Evolutionary conservation across 1,140 invertebrate genomes (phyloP), one percentile per base, ranked within the genome.

Genomic region (Zaprionus davidi): DNA sequence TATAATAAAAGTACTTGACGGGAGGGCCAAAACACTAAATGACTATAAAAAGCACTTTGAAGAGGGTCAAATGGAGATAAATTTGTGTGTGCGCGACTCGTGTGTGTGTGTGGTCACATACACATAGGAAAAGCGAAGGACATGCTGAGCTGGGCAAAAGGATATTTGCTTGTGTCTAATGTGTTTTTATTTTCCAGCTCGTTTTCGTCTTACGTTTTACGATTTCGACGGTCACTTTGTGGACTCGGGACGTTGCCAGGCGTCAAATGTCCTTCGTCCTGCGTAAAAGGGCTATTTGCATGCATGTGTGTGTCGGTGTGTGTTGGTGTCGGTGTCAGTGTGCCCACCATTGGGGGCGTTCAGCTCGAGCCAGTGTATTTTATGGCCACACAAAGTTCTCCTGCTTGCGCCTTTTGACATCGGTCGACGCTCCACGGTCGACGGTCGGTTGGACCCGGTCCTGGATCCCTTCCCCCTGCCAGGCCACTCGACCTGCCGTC

Each of bases 61-160:
- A 92, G 91, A 92, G 91, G 91, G 91, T 92, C 91, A 92, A 92
- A 92, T 92, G 91, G 91, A 92, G 90, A 92, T 92, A 92, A 92
- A 92, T 92, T 91, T 92, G 88, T 86, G 68, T 77, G 63, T 73
- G 66, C 36, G 11, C 15, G 49, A 31, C 31, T 59, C 20, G 59
- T 56, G 41, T 9, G 34, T 55, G 63, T 55, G 73, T 57, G 71
- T 76, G 59, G 67, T 65, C 57, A 24, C 28, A 56, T 17, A 56
- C n/a, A 26, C 63, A 73, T 60, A 62, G 57, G 13, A 38, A 53
- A 71, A 12, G 67, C 44, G 63, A 81, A 81, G 79, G 69, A 82
- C 82, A 77, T 74, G 82, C 68, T 70, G 81, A 55, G 44, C 72
- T 76, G 79, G 22, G 81, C 63, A 74, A 73, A 90, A 90, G 85